A percentile compares a stretch with the other conserved stretches of the same genome.
Conservation (phyloP, 2,113 vertebrate genomes). For the Leptobrachium ailaonicum region DNA sequence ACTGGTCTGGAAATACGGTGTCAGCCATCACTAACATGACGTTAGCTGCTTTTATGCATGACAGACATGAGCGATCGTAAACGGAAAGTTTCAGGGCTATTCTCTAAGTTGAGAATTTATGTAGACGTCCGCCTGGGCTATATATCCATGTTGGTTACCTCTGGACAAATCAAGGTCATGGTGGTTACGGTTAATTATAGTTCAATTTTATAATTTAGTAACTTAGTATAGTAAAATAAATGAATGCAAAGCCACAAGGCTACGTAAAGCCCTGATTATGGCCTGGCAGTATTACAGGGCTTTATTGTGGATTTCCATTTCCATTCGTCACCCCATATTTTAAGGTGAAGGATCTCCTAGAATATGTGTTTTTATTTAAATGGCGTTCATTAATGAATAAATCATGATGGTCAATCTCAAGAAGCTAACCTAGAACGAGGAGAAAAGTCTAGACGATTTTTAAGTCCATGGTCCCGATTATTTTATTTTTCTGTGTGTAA, state of each 20-base stretch:
- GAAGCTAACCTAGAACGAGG: conserved; percentile 36
- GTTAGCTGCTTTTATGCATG: too few relatives aligned
- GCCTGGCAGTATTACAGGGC: conserved; percentile 11
- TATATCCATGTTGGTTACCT: too few relatives aligned
- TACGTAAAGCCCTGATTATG: not conserved
- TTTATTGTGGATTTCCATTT: conserved; percentile 17
- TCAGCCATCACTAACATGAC: too few relatives aligned
- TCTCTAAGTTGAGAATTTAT: too few relatives aligned
- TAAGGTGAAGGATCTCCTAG: not conserved
- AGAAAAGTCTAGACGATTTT: conserved; percentile 39
- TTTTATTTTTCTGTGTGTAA: not conserved
- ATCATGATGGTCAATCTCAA: conserved; percentile 17
- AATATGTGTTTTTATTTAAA: not conserved
- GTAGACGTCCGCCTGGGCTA: too few relatives aligned
- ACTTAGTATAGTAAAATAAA: too few relatives aligned
- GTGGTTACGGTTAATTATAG: too few relatives aligned
- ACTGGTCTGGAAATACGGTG: too few relatives aligned
- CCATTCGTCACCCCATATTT: not conserved
- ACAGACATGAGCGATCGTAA: too few relatives aligned
- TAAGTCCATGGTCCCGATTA: not conserved
- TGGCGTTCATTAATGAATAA: conserved; percentile 20
- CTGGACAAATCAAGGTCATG: too few relatives aligned
- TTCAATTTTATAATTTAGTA: too few relatives aligned
- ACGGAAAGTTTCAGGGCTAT: too few relatives aligned
- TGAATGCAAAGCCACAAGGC: not conserved